These are phyloP conservation scores for Synaphobranchus kaupii DNA, from an alignment of 2,797 vertebrate species.

Conservation along the genomic window DNA sequence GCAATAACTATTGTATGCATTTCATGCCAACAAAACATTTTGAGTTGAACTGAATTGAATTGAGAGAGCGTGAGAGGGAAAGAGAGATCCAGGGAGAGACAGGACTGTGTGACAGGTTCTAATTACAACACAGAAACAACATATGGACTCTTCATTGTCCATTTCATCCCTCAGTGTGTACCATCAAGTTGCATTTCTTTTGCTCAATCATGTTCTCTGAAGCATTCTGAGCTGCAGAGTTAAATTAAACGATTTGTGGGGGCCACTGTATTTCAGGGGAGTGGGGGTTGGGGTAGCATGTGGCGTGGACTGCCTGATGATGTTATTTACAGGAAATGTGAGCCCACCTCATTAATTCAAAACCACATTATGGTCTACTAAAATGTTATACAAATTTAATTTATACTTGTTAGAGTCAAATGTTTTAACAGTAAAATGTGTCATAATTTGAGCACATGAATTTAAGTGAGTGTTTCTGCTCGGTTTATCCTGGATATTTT, in stretches of 20 bases:
- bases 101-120: constrained; percentile 81
- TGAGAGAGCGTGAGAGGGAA: constrained; percentile 39
- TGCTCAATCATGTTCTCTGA: constrained; percentile 72
- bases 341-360: constrained; percentile 55
- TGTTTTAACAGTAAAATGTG: background rate
- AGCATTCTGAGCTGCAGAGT: constrained; percentile 63
- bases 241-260: constrained; percentile 18
- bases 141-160: constrained; percentile 90
- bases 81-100: constrained; percentile 61
- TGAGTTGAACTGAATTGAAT: background rate
- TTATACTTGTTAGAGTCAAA: background rate
- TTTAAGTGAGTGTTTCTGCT: background rate
- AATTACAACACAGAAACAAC: constrained; percentile 86
- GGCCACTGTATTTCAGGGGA: background rate
- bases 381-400: background rate
- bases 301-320: constrained; percentile 45
- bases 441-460: background rate
- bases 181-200: constrained; percentile 77
- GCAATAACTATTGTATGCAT: background rate
- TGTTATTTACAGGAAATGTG: constrained; percentile 57
- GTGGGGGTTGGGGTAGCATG: constrained; percentile 33
- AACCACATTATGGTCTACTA: constrained; percentile 27
- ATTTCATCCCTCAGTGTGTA: constrained; percentile 83
- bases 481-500: background rate
- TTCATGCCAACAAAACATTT: background rate